Base-by-base conservation (phyloP, 1,140 invertebrate genomes). In the Dreissena rostriformis region DNA sequence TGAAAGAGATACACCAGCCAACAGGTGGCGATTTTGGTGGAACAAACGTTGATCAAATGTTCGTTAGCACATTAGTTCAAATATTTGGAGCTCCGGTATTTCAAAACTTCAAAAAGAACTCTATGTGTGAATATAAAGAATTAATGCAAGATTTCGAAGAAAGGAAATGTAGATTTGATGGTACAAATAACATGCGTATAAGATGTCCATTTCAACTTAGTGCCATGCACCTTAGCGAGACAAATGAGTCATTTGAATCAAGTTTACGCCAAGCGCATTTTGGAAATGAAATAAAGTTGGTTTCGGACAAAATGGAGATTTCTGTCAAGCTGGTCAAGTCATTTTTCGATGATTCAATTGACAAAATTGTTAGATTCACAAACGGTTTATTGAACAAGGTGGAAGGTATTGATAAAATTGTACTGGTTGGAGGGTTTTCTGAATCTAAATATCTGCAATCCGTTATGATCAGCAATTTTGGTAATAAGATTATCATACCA, bases 391-490 rank as follows among this genome's bases (percentile, higher is more conserved):
- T 85, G 4, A 51, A 19, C 11, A 24, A 75, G 26, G 55, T 52
- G 22, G 39, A 53, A 29, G 28, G 63, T 7, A 70, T 86, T 24
- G 72, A 79, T 49, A 55, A 73, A 0, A 73, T 86, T 15, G 24
- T 88, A 17, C 67, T 80, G 17, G 87, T 86, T 12, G 87, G 87
- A 14, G 87, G 87, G 8, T 86, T 85, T 71, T 80, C 87, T 15
- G 87, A 86, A 73, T 86, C 84, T 17, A 29, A 72, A 26, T 73
- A 84, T n/a, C 51, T 88, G 22, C 74, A 67, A 53, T 72, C 75
- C n/a, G 72, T 73, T 14, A 78, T 88, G n/a, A 70, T 61, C 68
- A 55, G 76, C 28, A 28, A 71, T 0, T 88, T 86, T 78, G 72
- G 77, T 10, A 78, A 80, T 24, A 76, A 75, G 55, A 26, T 85